Conservation (phyloP, 2,797 vertebrate genomes). For the Sebastes hubbsi region DNA sequence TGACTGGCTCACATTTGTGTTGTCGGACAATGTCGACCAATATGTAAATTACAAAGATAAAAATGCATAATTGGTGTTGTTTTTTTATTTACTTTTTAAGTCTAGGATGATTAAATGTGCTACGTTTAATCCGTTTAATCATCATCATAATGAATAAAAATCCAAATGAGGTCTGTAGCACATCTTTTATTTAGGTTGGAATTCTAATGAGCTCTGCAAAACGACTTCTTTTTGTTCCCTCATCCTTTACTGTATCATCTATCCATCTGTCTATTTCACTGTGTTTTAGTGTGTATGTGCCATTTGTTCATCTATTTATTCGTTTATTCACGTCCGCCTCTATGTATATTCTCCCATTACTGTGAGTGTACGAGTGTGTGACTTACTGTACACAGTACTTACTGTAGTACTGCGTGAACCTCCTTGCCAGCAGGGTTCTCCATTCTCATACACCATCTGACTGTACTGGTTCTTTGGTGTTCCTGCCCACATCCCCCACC, state of each 20-base stretch:
- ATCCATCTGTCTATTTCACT: not conserved
- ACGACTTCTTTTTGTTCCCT: not conserved
- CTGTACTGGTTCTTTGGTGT: conserved; percentile 65
- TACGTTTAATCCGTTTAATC: no score
- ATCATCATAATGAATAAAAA: not conserved
- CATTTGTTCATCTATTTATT: conserved; percentile 31
- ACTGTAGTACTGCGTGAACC: conserved; percentile 72
- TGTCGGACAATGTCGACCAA: no score
- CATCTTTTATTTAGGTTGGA: conserved; percentile 13
- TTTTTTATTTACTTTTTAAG: no score
- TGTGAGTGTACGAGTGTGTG: not conserved
- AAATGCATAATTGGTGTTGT: no score
- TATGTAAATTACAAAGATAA: no score
- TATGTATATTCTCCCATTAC: conserved; percentile 15
- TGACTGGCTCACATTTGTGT: no score
- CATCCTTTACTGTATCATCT: no score
- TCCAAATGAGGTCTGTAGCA: not conserved
- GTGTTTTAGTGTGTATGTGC: conserved; percentile 18
- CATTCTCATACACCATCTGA: conserved; percentile 77
- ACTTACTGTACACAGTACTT: conserved; percentile 17
- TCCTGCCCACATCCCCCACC: conserved; percentile 75
- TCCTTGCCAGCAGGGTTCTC: conserved; percentile 76
- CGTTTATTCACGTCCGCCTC: conserved; percentile 18
- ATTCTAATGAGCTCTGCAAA: conserved; percentile 7
- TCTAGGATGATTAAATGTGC: no score